Evolutionary conservation across 2,113 vertebrate genomes (phyloP).

Genomic region (Dipodomys ordii): DNA sequence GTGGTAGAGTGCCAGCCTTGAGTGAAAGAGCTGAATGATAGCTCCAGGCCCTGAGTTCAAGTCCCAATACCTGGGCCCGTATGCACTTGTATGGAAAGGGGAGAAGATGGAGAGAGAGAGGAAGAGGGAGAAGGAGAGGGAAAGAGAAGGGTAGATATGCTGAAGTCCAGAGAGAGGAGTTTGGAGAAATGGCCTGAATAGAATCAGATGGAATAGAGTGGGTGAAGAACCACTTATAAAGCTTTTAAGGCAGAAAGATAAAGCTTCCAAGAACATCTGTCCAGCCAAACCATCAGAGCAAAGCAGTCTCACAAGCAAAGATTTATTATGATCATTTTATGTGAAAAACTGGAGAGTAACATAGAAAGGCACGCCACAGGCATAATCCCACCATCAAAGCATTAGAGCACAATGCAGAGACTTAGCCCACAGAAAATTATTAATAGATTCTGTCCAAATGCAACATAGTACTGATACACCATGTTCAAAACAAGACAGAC

Average conservation of each 20-base stretch:
- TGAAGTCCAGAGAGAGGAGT: not conserved
- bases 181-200: not conserved
- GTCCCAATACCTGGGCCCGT: too few relatives aligned
- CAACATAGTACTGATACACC: constrained; percentile 45
- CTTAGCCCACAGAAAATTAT: constrained; percentile 8
- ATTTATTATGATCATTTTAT: not conserved
- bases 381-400: constrained; percentile 41
- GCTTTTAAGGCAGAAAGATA: constrained; percentile 14
- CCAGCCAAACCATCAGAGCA: not conserved
- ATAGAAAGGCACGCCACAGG: constrained; percentile 6
- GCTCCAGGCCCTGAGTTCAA: not conserved
- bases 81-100: not conserved
- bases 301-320: not conserved
- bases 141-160: too few relatives aligned
- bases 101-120: not conserved
- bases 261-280: not conserved
- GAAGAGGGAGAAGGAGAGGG: too few relatives aligned
- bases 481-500: not conserved
- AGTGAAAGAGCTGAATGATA: too few relatives aligned
- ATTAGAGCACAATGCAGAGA: constrained; percentile 66
- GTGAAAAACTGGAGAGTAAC: not conserved
- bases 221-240: not conserved
- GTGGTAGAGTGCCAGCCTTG: too few relatives aligned
- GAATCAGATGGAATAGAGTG: not conserved
- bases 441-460: constrained; percentile 19